Evolutionary conservation across 2,113 vertebrate species (phyloP).

Genomic region (Eurypyga helias): DNA sequence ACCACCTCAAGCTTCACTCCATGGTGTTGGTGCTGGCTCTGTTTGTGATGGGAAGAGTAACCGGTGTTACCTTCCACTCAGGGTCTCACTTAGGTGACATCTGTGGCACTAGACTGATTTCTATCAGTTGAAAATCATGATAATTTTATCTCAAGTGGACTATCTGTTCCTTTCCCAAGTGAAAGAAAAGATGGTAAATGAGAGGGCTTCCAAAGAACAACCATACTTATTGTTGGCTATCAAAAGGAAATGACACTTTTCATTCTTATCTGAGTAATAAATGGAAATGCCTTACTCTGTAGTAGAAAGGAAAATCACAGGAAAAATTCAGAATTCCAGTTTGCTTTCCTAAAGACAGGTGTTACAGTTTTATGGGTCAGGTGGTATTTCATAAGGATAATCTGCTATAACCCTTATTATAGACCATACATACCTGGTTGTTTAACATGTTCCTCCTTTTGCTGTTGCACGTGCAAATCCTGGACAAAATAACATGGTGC

Average conservation of each 20-base stretch:
- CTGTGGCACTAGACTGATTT: background rate
- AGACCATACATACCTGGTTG: background rate
- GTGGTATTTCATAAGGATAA: background rate
- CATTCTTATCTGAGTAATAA: background rate
- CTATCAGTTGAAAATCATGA: background rate
- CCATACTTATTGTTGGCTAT: background rate
- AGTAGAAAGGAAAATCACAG: background rate
- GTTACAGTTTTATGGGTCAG: background rate
- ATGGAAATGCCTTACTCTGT: background rate
- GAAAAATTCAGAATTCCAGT: background rate
- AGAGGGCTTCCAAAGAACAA: background rate
- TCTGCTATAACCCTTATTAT: background rate
- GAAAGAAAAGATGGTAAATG: background rate
- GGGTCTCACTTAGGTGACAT: background rate
- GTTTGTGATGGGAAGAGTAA: background rate
- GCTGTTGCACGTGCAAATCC: background rate
- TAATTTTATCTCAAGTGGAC: background rate
- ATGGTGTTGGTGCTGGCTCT: background rate
- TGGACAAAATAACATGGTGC: background rate
- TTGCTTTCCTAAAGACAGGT: background rate
- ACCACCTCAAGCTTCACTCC: rapidly evolving
- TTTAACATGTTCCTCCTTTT: background rate
- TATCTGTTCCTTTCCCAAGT: background rate
- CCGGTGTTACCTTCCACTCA: background rate
- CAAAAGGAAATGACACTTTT: background rate